Base-by-base conservation (phyloP, 1,140 invertebrate species). In the Philopotamus ludificatus region DNA sequence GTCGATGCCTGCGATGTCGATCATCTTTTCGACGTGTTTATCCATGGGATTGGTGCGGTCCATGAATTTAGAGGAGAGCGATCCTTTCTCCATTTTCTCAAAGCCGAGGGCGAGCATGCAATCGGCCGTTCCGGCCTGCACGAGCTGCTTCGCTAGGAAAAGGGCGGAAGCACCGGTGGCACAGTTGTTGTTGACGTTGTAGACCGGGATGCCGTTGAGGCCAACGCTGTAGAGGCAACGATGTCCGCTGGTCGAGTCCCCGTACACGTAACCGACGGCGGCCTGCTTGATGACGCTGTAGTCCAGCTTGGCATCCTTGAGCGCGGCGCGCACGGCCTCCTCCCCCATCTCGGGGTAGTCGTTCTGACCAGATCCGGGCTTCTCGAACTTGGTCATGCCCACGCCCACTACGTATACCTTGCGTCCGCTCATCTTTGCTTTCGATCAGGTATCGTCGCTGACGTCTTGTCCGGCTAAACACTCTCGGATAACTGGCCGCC, bases 181-280 rank as follows among this genome's bases (percentile, higher is more conserved):
- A 75, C 97, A 99, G 74, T 98, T 98, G 74, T 99, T 99, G 78
- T 99, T 98, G 0, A 98, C 96, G 83, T 99, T 99, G 79, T 92
- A 96, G 65, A 99, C 89, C 8, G 97, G 97, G 71, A 99, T 97
- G 18, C 96, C 97, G 44, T 89, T 98, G 84, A 99, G 88, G 39
- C 97, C 97, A 39, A 99, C 80, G 76, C 95, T 89, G 77, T 99
- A 99, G 1, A 99, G 72, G 0, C 93, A 91, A 70, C 96, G 82
- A 81, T 99, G 97, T 1, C 97, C 97, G 80, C 89, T 91, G 10
- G 95, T 95, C 1, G 97, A 98, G 75, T 99, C 97, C 4, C 95
- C 97, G 76, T 94, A 97, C 10, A 98, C 94, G 79, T 97, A 99
- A 12, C 95, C 95, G 66, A 92, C 93, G 68, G 88, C 87, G 2